These are phyloP conservation scores for Dynastes grantii DNA, from an alignment of 2,888 invertebrate genomes.

Conservation along the genomic window DNA sequence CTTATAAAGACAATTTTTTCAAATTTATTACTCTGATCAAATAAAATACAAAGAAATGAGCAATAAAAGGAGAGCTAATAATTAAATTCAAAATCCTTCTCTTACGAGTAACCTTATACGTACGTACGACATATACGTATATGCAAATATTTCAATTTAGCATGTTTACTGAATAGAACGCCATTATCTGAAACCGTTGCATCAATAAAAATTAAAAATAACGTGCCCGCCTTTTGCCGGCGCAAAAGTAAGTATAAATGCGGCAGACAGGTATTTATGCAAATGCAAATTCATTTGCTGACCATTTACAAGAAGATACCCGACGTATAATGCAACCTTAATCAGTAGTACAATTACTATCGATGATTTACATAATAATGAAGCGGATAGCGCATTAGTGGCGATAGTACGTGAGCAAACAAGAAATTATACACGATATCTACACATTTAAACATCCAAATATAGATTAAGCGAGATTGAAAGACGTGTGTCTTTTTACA, in stretches of 20 bases:
- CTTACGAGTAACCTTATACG: constrained; percentile 4
- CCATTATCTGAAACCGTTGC: constrained; percentile 27
- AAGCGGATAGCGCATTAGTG: constrained; percentile 28
- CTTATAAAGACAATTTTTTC: too few relatives aligned
- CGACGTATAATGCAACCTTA: constrained; percentile 29
- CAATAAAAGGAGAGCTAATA: background rate
- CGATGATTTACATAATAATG: constrained; percentile 42
- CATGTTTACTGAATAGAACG: constrained; percentile 38
- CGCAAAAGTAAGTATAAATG: constrained; percentile 32
- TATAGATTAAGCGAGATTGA: constrained; percentile 18
- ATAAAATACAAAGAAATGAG: background rate
- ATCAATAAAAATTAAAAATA: constrained; percentile 39
- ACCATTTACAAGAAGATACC: constrained; percentile 43
- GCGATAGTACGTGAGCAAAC: constrained; percentile 15
- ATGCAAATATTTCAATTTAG: constrained; percentile 43
- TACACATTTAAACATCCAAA: background rate
- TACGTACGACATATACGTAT: background rate
- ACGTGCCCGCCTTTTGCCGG: constrained; percentile 10
- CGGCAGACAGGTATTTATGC: constrained; percentile 42
- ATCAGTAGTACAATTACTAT: constrained; percentile 44
- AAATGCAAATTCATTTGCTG: constrained; percentile 43
- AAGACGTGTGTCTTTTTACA: background rate
- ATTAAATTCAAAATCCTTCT: constrained; percentile 20
- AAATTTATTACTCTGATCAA: too few relatives aligned
- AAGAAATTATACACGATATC: constrained; percentile 14